Percentiles rank a stretch among this genome's conserved stretches.
These are phyloP conservation scores for Pipistrellus pygmaeus DNA, from an alignment of 2,797 vertebrate genomes.

Conservation along the genomic window DNA sequence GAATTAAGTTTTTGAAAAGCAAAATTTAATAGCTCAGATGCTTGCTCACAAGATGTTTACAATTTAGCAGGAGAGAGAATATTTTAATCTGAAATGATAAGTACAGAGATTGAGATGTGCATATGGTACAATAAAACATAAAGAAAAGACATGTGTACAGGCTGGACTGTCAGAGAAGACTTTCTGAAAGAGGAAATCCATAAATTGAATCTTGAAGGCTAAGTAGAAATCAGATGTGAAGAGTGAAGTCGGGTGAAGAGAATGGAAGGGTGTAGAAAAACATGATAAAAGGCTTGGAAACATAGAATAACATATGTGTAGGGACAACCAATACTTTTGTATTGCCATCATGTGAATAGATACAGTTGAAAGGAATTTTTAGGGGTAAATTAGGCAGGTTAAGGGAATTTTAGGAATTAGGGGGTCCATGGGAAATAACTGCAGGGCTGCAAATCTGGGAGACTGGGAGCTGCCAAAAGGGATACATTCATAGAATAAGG, in stretches of 20 bases:
- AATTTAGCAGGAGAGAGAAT: background rate
- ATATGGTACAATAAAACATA: background rate
- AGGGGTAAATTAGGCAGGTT: too few species aligned
- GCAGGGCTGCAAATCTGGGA: too few species aligned
- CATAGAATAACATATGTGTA: background rate
- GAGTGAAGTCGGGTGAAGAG: background rate
- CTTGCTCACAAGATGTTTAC: background rate
- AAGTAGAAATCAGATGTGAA: background rate
- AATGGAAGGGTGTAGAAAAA: background rate
- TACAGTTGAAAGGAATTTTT: too few species aligned
- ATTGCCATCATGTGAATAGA: background rate
- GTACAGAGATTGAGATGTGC: background rate
- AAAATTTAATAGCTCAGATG: background rate
- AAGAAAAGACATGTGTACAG: background rate
- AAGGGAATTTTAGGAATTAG: too few species aligned
- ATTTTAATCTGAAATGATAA: background rate
- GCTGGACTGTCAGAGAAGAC: background rate
- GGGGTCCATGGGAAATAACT: too few species aligned
- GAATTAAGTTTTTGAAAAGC: conserved; percentile 27
- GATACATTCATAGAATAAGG: too few species aligned
- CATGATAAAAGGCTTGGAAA: background rate
- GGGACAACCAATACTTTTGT: background rate
- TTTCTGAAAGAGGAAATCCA: background rate
- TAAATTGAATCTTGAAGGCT: background rate
- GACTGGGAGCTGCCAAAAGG: too few species aligned